phyloP scores from a whole-genome alignment of 2,888 invertebrate species.

The Epirrita christyi region DNA sequence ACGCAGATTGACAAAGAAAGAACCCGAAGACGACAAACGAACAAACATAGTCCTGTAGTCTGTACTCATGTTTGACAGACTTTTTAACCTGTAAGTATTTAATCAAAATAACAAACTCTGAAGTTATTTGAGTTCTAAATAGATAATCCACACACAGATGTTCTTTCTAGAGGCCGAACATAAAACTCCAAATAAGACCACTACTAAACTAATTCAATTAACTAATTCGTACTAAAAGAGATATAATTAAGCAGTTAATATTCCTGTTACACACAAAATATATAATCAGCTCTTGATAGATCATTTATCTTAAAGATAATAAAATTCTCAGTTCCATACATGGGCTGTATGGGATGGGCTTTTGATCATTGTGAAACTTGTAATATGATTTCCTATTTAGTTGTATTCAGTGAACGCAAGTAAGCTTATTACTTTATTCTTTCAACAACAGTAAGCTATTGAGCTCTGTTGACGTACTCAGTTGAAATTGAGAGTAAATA shows the following conservation, averaged over 20 bases:
- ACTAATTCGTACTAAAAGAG: constrained; percentile 19
- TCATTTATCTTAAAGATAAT: constrained; percentile 26
- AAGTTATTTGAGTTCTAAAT: constrained; percentile 1
- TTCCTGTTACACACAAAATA: constrained; percentile 24
- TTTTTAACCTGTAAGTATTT: too few relatives aligned
- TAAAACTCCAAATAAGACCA: constrained; percentile 11
- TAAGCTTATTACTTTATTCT: too few relatives aligned
- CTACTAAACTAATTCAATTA: constrained; percentile 29
- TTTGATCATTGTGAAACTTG: constrained; percentile 11
- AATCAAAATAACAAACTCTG: too few relatives aligned
- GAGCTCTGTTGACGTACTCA: too few relatives aligned
- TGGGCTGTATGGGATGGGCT: constrained; percentile 14
- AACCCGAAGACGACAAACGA: too few relatives aligned
- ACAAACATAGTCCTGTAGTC: too few relatives aligned
- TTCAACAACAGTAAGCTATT: too few relatives aligned
- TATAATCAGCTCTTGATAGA: constrained; percentile 15
- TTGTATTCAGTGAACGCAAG: too few relatives aligned
- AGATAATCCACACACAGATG: constrained; percentile 1
- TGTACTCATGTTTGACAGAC: too few relatives aligned
- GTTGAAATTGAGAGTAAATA: too few relatives aligned
- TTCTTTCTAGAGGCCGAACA: constrained; percentile 1
- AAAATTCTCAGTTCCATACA: constrained; percentile 23
- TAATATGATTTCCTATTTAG: too few relatives aligned
- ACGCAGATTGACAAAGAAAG: too few relatives aligned
- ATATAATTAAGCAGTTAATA: constrained; percentile 31